Percentiles rank a stretch among this genome's conserved stretches.
Conservation (phyloP, 2,113 vertebrate species). For the Emydura subglobosa region DNA sequence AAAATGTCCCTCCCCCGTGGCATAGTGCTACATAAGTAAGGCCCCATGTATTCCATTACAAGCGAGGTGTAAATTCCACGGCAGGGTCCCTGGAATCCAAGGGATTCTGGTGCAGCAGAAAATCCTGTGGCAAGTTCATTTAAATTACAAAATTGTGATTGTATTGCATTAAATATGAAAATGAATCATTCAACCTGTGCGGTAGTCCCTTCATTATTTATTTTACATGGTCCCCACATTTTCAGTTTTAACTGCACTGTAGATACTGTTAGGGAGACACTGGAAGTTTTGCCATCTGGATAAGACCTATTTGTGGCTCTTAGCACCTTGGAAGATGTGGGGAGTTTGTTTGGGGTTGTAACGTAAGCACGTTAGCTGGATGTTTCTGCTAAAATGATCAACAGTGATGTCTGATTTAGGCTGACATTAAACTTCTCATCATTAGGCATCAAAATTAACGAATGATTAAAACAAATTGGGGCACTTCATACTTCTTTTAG, state of each 20-base stretch:
- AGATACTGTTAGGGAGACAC: neutral
- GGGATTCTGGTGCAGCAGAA: neutral
- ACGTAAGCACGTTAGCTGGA: neutral
- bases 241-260: neutral
- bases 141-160: neutral
- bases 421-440: neutral
- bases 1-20: neutral
- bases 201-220: accelerated
- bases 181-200: neutral
- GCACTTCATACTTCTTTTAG: neutral
- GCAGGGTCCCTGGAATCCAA: neutral
- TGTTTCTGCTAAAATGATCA: neutral
- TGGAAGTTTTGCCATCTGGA: neutral
- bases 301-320: neutral
- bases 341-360: neutral
- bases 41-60: neutral
- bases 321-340: neutral
- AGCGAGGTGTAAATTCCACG: neutral
- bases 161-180: neutral
- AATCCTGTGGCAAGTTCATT: neutral
- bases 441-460: neutral
- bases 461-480: neutral
- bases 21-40: neutral
- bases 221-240: neutral
- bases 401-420: neutral